Conservation (phyloP, 2,888 invertebrate genomes). For the Sylvicola cinctus region DNA sequence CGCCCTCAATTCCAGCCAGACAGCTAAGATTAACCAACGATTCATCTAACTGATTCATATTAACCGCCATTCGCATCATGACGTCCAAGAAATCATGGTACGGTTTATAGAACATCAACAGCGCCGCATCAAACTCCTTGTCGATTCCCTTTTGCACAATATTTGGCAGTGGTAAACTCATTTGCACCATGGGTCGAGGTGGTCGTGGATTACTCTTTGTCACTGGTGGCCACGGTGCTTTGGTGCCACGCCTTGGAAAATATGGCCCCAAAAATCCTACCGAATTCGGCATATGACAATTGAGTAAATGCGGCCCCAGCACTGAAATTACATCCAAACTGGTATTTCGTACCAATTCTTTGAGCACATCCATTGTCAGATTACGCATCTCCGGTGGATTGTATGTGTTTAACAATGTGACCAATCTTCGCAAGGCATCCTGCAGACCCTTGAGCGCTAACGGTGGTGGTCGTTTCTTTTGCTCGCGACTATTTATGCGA, state of each 20-base stretch:
- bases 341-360: slow-evolving; percentile 23
- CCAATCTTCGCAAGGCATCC: slow-evolving; percentile 67
- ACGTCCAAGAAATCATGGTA: slow-evolving; percentile 81
- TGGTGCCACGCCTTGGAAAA: slow-evolving; percentile 48
- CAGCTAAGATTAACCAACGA: slow-evolving; percentile 70
- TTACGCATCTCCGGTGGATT: slow-evolving; percentile 69
- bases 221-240: slow-evolving; percentile 29
- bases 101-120: slow-evolving; percentile 61
- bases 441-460: slow-evolving; percentile 59
- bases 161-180: slow-evolving; percentile 60
- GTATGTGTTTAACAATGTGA: slow-evolving; percentile 73
- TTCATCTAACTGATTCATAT: slow-evolving; percentile 69
- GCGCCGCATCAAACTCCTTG: slow-evolving; percentile 52
- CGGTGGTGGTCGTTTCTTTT: slow-evolving; percentile 18
- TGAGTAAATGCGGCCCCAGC: slow-evolving; percentile 65
- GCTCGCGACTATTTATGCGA: slow-evolving; percentile 29
- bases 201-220: slow-evolving; percentile 47
- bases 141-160: slow-evolving; percentile 43
- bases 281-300: slow-evolving; percentile 53
- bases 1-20: slow-evolving; percentile 78
- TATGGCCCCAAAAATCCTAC: slow-evolving; percentile 52
- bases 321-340: slow-evolving; percentile 38
- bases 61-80: slow-evolving; percentile 67
- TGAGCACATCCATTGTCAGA: slow-evolving; percentile 46
- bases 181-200: slow-evolving; percentile 53